Evolutionary conservation across 2,113 vertebrate species (phyloP).

Genomic region (Psittacara wagleri): DNA sequence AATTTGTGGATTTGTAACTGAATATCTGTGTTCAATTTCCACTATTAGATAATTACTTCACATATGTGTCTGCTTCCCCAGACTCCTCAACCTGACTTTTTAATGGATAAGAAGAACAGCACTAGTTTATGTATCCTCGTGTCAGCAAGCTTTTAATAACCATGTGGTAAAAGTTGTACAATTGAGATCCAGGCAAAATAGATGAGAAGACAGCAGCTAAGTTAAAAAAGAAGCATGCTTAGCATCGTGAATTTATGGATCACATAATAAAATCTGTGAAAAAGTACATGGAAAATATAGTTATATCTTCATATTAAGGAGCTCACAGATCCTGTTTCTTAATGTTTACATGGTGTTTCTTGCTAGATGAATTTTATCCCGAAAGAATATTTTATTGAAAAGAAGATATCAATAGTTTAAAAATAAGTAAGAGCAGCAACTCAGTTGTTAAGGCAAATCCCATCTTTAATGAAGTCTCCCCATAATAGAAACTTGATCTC

Average conservation of each 20-base stretch:
- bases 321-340: not conserved
- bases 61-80: not conserved
- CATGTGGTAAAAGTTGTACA: not conserved
- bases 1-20: slow-evolving; percentile 54
- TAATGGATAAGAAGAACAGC: not conserved
- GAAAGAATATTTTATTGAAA: not conserved
- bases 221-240: not conserved
- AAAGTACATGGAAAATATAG: not conserved
- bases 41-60: slow-evolving; percentile 14
- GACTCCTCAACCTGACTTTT: not conserved
- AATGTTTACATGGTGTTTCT: not conserved
- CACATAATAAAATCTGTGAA: not conserved
- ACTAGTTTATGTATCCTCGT: not conserved
- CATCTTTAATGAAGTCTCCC: not conserved
- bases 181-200: not conserved
- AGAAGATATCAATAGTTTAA: not conserved
- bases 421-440: not conserved
- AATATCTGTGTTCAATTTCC: slow-evolving; percentile 42
- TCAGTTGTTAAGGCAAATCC: not conserved
- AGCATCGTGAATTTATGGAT: accelerated
- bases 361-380: not conserved
- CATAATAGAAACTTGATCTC: not conserved
- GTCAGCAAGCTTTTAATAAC: not conserved
- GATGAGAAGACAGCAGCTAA: not conserved
- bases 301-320: not conserved